These are phyloP conservation scores for Lepidotrigona ventralis DNA, from an alignment of 1,140 invertebrate genomes.

Conservation along the genomic window DNA sequence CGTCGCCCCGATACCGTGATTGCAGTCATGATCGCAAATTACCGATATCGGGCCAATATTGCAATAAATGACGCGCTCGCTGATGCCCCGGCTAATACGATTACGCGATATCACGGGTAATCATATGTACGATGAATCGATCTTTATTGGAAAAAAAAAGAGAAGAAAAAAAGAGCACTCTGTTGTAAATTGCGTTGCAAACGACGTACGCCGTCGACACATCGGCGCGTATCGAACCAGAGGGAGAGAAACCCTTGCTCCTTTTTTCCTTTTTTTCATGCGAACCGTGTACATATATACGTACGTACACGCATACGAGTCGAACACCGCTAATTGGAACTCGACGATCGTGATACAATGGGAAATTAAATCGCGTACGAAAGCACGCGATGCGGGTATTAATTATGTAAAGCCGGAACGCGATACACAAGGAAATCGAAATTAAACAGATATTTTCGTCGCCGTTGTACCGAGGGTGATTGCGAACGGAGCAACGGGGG, in stretches of 20 bases:
- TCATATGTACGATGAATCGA: conserved; percentile 25
- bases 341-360: background rate
- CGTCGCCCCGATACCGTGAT: background rate
- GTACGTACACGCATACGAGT: background rate
- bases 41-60: conserved; percentile 24
- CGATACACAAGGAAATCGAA: background rate
- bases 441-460: conserved; percentile 12
- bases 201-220: background rate
- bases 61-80: conserved; percentile 17
- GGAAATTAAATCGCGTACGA: conserved; percentile 31
- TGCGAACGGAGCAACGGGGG: background rate
- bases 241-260: background rate
- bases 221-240: background rate
- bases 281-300: background rate
- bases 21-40: conserved; percentile 12
- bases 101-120: conserved; percentile 37
- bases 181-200: conserved; percentile 11
- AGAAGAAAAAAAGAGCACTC: background rate
- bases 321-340: conserved; percentile 19
- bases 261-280: background rate
- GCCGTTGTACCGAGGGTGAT: background rate
- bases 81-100: conserved; percentile 23
- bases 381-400: background rate
- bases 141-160: conserved; percentile 10
- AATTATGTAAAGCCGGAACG: conserved; percentile 27